Base-by-base conservation (phyloP, 2,797 vertebrate genomes). In the Delichon dasypus region DNA sequence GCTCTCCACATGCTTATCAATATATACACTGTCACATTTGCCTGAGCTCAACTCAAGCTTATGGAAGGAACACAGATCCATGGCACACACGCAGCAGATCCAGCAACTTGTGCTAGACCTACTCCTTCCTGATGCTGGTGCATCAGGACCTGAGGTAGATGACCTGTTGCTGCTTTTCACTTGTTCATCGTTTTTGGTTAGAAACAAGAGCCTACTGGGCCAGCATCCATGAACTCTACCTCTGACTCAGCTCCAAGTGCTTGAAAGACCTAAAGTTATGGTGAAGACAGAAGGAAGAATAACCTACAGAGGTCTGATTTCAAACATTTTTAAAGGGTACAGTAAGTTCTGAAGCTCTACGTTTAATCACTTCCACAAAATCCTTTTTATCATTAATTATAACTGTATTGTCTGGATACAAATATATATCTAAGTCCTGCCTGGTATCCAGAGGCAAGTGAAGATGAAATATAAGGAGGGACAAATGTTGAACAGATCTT, bases 391-490 rank as follows among this genome's bases (percentile, higher is more conserved):
- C n/a, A 48, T 62, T 45, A 75, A 29, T 54, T 84, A 38, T 54
- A 67, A 64, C 32, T 73, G 10, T 11, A 75, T 34, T 78, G 51
- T 48, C 21, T 72, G 29, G 22, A 76, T 58, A 42, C 27, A 13
- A 16, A 7, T 32, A 45, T 30, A 36, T 78, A 60, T 76, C 73
- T 72, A 50, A 94, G 19, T 60, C 22, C 34, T 82, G 74, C 53
- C 38, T 38, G 38, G 38, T 38, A 50, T 75, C 47, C 77, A 87
- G 64, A 86, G 53, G 18, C 64, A 79, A 84, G 30, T 88, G 42
- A 73, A 93, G 45, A 82, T 85, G 50, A 95, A 93, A 81, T 91
- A 85, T 85, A 85, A 82, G 53, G 64, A 88, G 34, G 42, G 48
- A 62, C 15, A 89, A 91, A 90, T 71, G 58, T 6, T 74, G 53